Percentiles rank a stretch among this genome's conserved stretches.
phyloP scores from a whole-genome alignment of 2,888 invertebrate genomes.

The Yponomeuta cagnagella region DNA sequence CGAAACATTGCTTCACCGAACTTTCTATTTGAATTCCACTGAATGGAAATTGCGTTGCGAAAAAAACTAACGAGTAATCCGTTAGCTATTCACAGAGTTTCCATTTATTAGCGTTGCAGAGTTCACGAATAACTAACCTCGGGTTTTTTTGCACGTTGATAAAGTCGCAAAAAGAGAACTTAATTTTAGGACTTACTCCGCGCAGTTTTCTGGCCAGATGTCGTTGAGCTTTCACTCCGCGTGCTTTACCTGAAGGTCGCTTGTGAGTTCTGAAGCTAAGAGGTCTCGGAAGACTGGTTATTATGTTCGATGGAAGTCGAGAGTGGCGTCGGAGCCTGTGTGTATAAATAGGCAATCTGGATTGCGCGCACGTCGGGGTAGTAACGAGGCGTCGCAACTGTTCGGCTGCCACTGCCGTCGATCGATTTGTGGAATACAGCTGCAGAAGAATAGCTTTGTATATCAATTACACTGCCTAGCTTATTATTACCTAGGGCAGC shows the following conservation, averaged over 20 bases:
- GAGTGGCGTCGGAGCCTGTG: conserved; percentile 52
- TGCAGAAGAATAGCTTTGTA: conserved; percentile 14
- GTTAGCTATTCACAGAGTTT: conserved; percentile 47
- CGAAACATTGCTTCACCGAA: background rate
- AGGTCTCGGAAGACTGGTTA: conserved; percentile 39
- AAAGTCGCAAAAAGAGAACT: conserved; percentile 46
- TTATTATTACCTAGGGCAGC: too few species aligned
- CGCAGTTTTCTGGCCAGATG: conserved; percentile 38
- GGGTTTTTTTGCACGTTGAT: conserved; percentile 43
- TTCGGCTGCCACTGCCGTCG: conserved; percentile 27
- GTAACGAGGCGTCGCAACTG: conserved; percentile 68
- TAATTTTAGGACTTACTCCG: conserved; percentile 31
- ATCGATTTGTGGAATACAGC: conserved; percentile 40
- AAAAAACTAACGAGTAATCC: conserved; percentile 41
- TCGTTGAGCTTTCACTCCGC: conserved; percentile 26
- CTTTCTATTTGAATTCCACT: conserved; percentile 26
- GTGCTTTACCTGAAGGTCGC: conserved; percentile 12
- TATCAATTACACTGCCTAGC: too few species aligned
- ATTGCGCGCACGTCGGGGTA: conserved; percentile 65
- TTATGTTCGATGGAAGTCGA: conserved; percentile 35
- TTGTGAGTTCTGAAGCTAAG: conserved; percentile 21
- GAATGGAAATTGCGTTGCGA: conserved; percentile 28
- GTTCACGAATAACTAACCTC: conserved; percentile 56
- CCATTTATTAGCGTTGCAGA: conserved; percentile 43
- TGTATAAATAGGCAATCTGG: conserved; percentile 69